Evolutionary conservation across 2,888 invertebrate genomes (phyloP), one percentile per base, ranked within the genome.

Genomic region (Andricus quercusramuli): DNA sequence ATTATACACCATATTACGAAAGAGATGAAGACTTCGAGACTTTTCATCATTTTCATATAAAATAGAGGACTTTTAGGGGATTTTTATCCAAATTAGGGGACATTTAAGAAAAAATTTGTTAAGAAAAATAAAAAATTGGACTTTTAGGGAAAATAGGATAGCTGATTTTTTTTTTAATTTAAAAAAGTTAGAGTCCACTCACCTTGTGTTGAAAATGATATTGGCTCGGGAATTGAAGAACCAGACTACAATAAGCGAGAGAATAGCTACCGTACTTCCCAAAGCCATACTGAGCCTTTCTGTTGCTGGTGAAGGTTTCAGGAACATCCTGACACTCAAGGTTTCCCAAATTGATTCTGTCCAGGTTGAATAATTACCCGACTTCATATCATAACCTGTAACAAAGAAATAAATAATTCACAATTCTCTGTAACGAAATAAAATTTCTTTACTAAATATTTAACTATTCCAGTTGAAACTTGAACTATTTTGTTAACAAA

Each of bases 311-410:
- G 96, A 94, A 74, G 97, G 96, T 87, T 95, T 94, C 80, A 98
- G 93, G 92, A 97, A 98, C 93, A 98, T 95, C 83, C 96, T 94
- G 82, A 97, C 95, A 87, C 94, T 95, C 87, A 97, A 94, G 79
- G 94, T 93, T 79, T 94, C 93, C 97, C 98, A 98, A 65, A 96
- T 95, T 0, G 97, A 97, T 94, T 98, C 98, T 29, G 97, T 96
- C 98, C 98, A 98, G 17, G 97, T 96, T 6, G 98, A 97, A 92
- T 96, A 98, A 87, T 94, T 85, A 20, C 96, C 96, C 0, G 97
- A 97, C 29, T 94, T 93, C 95, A 96, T 95, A 90, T 97, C 95
- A 90, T 97, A 97, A 89, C 94, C 97, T 97, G 86, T 37, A 91
- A 91, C 4, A 15, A 47, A 47, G 4, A 47, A 47, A 4, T 4